Percentiles rank a stretch among this genome's conserved stretches.
Evolutionary conservation across 2,113 vertebrate species (phyloP).

Genomic region (Mesembrinibis cayennensis): DNA sequence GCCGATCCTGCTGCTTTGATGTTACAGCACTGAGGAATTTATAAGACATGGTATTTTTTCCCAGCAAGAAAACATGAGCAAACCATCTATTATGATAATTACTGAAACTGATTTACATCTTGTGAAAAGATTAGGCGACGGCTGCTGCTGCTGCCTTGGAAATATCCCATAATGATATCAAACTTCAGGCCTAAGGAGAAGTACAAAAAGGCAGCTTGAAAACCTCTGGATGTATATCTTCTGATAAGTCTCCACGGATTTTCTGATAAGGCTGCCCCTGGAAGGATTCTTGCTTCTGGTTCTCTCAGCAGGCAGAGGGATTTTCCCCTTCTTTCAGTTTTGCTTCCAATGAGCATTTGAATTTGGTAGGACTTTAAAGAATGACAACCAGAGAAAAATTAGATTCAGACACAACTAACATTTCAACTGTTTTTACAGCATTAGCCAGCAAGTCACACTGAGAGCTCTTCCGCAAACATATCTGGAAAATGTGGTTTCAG

Average conservation of each 20-base stretch:
- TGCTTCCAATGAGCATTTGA: neutral
- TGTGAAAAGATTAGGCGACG: slow-evolving; percentile 42
- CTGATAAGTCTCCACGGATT: slow-evolving; percentile 39
- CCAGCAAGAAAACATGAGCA: slow-evolving; percentile 59
- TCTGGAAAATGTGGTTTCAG: neutral
- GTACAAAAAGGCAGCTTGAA: slow-evolving; percentile 42
- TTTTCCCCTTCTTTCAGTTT: neutral
- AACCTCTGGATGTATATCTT: slow-evolving; percentile 48
- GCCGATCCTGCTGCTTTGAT: slow-evolving; percentile 47
- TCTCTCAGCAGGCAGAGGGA: neutral
- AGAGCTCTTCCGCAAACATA: neutral
- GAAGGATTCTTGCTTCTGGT: slow-evolving; percentile 34
- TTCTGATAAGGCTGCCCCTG: slow-evolving; percentile 36
- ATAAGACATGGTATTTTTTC: slow-evolving; percentile 61
- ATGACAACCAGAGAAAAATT: neutral
- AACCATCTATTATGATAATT: slow-evolving; percentile 70
- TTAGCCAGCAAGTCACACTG: neutral
- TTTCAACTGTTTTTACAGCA: neutral
- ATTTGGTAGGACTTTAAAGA: neutral
- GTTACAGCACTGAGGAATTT: slow-evolving; percentile 59
- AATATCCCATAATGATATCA: slow-evolving; percentile 47
- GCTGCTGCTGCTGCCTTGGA: neutral
- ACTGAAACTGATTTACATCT: slow-evolving; percentile 70
- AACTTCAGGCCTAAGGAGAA: slow-evolving; percentile 58
- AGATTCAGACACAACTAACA: neutral